A percentile compares a stretch with the other conserved stretches of the same genome.
Evolutionary conservation across 2,113 vertebrate species (phyloP).

Genomic region (Pangasianodon hypophthalmus): DNA sequence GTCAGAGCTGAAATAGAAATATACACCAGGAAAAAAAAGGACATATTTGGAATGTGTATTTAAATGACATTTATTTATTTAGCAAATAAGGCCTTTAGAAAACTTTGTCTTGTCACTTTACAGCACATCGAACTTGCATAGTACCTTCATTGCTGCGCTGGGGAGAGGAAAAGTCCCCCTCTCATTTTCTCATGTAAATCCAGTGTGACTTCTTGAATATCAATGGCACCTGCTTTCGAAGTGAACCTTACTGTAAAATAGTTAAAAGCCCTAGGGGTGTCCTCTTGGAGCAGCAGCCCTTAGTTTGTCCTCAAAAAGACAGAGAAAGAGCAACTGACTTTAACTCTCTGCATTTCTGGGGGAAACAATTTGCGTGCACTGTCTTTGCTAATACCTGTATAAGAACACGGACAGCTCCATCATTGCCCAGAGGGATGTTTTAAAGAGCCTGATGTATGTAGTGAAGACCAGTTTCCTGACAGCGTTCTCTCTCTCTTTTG

Average conservation of each 20-base stretch:
- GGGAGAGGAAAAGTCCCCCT: slow-evolving; percentile 18
- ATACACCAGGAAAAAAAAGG: background rate
- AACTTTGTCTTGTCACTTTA: slow-evolving; percentile 15
- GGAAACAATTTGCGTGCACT: slow-evolving; percentile 46
- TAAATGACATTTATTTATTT: background rate
- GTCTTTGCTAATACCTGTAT: slow-evolving; percentile 43
- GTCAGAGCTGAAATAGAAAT: background rate
- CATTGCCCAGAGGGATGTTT: slow-evolving; percentile 41
- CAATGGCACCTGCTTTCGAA: slow-evolving; percentile 43
- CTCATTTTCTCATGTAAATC: slow-evolving; percentile 43
- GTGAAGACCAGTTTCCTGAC: slow-evolving; percentile 25
- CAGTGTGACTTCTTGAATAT: slow-evolving; percentile 46
- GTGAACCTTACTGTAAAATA: slow-evolving; percentile 45
- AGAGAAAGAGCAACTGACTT: slow-evolving; percentile 20
- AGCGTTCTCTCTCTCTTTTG: slow-evolving; percentile 1
- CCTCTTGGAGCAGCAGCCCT: slow-evolving; percentile 37
- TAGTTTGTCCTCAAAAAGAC: slow-evolving; percentile 36
- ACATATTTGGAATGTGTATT: background rate
- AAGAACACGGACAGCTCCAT: slow-evolving; percentile 29
- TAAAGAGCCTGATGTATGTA: slow-evolving; percentile 43
- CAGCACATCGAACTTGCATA: slow-evolving; percentile 3
- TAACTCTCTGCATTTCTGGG: slow-evolving; percentile 8
- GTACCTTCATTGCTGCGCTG: slow-evolving; percentile 2
- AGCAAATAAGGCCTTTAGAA: slow-evolving; percentile 4
- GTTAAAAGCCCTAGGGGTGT: slow-evolving; percentile 43